Conservation (phyloP, 2,797 vertebrate species). For the Pogoniulus pusillus region DNA sequence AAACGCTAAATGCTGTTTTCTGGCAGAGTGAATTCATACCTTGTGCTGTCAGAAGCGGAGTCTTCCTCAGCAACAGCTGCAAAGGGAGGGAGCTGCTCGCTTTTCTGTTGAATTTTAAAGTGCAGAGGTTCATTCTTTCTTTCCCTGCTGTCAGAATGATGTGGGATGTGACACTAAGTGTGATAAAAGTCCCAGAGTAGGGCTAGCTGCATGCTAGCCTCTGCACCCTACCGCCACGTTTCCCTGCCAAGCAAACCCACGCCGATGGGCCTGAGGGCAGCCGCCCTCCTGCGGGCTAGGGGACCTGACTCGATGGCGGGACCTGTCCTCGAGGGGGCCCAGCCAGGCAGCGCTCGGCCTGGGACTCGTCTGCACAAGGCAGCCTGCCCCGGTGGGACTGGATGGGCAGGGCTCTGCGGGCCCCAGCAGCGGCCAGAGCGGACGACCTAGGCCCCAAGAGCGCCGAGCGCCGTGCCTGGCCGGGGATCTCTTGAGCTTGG, state of each 20-base stretch:
- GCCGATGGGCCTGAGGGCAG: accelerated
- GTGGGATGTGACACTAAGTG: background rate
- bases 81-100: background rate
- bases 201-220: background rate
- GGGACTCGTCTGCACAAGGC: background rate
- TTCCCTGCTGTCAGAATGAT: background rate
- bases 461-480: background rate
- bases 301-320: background rate
- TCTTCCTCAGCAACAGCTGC: background rate
- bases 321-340: accelerated
- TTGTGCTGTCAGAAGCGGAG: background rate
- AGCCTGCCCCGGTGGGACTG: background rate
- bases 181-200: background rate
- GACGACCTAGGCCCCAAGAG: background rate
- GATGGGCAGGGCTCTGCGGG: no score
- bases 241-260: background rate
- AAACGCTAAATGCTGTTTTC: background rate
- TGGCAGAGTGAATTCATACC: background rate
- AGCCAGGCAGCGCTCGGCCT: background rate
- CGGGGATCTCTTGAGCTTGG: no score
- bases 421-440: background rate
- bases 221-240: background rate
- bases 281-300: no score
- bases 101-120: background rate
- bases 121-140: background rate